These are phyloP conservation scores for Neodiprion fabricii DNA, from an alignment of 1,140 invertebrate species.

Conservation along the genomic window DNA sequence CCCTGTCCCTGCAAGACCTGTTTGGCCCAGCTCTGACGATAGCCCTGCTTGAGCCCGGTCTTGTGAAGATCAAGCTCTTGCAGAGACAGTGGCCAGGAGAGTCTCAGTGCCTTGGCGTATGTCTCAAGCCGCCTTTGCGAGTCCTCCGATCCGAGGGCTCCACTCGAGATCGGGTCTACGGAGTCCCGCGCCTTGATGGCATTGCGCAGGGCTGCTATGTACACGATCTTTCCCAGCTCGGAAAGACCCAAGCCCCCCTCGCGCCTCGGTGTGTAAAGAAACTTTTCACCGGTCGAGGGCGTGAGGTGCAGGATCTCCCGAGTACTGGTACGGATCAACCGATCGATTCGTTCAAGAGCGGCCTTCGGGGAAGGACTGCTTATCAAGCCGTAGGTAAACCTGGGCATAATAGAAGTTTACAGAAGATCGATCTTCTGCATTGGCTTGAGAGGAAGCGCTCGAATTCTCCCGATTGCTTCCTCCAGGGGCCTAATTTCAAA, in stretches of 20 bases:
- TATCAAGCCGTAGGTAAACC: conserved; percentile 26
- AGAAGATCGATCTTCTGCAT: conserved; percentile 34
- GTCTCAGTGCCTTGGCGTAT: conserved; percentile 22
- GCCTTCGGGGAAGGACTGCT: conserved; percentile 22
- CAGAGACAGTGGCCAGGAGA: not conserved
- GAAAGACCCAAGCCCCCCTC: conserved; percentile 38
- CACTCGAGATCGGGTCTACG: conserved; percentile 22
- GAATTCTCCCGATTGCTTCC: conserved; percentile 17
- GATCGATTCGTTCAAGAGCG: conserved; percentile 25
- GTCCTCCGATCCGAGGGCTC: not conserved
- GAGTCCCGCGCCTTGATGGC: conserved; percentile 24
- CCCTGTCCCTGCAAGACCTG: conserved; percentile 31
- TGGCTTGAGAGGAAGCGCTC: conserved; percentile 31
- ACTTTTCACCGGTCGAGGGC: conserved; percentile 20
- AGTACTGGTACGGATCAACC: conserved; percentile 26
- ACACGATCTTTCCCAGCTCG: conserved; percentile 20
- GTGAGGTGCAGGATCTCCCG: conserved; percentile 31
- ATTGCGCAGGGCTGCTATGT: conserved; percentile 28
- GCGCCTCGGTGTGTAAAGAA: conserved; percentile 35
- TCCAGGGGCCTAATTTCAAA: conserved; percentile 16
- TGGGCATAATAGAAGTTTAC: conserved; percentile 28
- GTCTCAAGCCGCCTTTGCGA: not conserved
- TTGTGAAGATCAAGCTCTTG: conserved; percentile 9
- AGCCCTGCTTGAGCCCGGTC: conserved; percentile 3
- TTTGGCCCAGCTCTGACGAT: not conserved